phyloP scores from a whole-genome alignment of 2,113 vertebrate species.

The Dermatemys mawii region DNA sequence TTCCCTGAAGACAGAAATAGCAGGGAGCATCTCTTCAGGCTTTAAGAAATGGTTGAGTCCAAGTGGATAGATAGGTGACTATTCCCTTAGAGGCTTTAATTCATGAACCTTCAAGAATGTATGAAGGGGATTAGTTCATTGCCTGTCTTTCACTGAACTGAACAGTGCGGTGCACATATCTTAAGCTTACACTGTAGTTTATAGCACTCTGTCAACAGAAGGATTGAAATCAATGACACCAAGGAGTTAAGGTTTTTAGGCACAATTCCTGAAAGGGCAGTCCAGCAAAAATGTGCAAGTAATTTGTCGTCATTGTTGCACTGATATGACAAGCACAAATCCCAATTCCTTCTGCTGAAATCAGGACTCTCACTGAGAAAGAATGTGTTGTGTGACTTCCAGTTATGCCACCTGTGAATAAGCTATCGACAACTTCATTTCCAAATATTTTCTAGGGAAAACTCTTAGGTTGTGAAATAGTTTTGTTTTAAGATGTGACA shows the following conservation, averaged over 20 bases:
- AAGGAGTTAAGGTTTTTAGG: background rate
- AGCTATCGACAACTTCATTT: slow-evolving; percentile 47
- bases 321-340: slow-evolving; percentile 31
- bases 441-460: slow-evolving; percentile 41
- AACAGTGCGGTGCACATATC: fast-evolving
- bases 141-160: fast-evolving
- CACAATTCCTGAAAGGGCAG: background rate
- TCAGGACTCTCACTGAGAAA: slow-evolving; percentile 7
- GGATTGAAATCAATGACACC: background rate
- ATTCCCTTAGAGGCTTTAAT: background rate
- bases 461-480: slow-evolving; percentile 39
- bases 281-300: background rate
- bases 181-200: fast-evolving
- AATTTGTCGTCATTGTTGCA: background rate
- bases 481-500: slow-evolving; percentile 23
- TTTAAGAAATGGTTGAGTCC: fast-evolving
- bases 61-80: background rate
- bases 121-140: background rate
- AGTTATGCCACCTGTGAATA: slow-evolving; percentile 33
- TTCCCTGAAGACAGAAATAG: background rate
- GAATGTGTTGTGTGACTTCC: background rate
- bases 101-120: background rate
- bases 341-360: slow-evolving; percentile 20
- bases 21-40: background rate
- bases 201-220: background rate